These are phyloP conservation scores for Drosophila quadrilineata DNA, from an alignment of 1,140 invertebrate species.

Conservation along the genomic window DNA sequence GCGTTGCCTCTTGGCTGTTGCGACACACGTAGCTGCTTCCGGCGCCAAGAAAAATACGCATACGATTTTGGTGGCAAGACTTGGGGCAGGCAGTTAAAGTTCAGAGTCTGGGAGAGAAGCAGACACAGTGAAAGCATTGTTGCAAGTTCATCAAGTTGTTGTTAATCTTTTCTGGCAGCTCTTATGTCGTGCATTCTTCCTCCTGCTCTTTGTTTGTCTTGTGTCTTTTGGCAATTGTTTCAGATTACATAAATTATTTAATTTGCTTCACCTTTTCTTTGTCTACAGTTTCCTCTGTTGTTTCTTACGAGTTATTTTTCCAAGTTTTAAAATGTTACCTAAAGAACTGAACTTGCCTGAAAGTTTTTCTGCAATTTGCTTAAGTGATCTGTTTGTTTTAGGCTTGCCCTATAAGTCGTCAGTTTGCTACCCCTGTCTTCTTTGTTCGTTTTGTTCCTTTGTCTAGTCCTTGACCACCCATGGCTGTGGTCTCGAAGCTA, in stretches of 20 bases:
- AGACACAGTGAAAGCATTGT: slow-evolving; percentile 21
- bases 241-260: slow-evolving; percentile 58
- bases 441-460: slow-evolving; percentile 18
- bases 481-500: too few species aligned
- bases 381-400: slow-evolving; percentile 34
- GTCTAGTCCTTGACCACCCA: slow-evolving; percentile 22
- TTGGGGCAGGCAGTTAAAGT: background rate
- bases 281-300: slow-evolving; percentile 1
- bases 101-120: too few species aligned
- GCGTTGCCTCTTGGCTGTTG: slow-evolving; percentile 1
- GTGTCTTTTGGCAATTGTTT: slow-evolving; percentile 23
- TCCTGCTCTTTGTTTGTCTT: slow-evolving; percentile 21
- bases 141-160: slow-evolving; percentile 21
- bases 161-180: slow-evolving; percentile 37
- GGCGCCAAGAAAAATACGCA: slow-evolving; percentile 17
- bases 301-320: too few species aligned
- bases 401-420: background rate
- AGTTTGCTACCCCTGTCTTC: background rate
- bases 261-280: slow-evolving; percentile 8
- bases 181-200: too few species aligned
- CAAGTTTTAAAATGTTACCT: too few species aligned
- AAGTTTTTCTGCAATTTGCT: slow-evolving; percentile 17
- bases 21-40: slow-evolving; percentile 30
- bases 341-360: background rate
- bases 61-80: background rate